These are phyloP conservation scores for Ptychochromis oligacanthus DNA, from an alignment of 2,113 vertebrate species.

Conservation along the genomic window DNA sequence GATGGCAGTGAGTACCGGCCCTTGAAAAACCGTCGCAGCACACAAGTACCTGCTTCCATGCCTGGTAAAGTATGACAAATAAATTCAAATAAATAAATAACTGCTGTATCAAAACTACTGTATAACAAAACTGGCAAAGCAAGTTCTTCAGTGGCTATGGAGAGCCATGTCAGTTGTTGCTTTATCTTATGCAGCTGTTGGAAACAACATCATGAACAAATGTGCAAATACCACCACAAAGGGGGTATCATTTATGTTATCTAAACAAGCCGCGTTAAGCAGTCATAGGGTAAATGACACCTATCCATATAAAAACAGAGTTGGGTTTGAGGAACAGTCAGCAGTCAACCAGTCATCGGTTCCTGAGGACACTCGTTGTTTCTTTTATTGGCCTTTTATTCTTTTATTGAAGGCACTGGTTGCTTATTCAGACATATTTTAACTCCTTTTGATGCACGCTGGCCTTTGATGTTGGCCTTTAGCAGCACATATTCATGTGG, in stretches of 20 bases:
- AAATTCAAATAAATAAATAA: no score
- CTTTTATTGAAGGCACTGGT: background rate
- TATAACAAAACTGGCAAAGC: background rate
- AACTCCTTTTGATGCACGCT: background rate
- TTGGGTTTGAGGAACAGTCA: background rate
- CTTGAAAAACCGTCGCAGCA: constrained; percentile 88
- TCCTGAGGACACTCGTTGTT: background rate
- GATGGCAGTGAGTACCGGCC: constrained; percentile 93
- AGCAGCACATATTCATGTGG: background rate
- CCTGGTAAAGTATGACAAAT: constrained; percentile 82
- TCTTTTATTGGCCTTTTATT: background rate
- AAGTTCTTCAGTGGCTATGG: background rate
- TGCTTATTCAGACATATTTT: background rate
- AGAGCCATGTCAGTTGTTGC: background rate
- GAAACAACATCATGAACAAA: background rate
- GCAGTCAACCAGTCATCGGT: background rate
- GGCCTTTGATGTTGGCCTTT: background rate
- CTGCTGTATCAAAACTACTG: no score
- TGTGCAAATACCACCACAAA: no score
- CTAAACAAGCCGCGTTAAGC: background rate
- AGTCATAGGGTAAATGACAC: background rate
- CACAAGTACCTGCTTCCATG: constrained; percentile 83
- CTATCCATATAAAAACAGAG: background rate
- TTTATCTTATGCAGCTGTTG: background rate
- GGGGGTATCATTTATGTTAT: no score